Percentiles rank a stretch among this genome's conserved stretches.
phyloP scores from a whole-genome alignment of 2,888 invertebrate species.

The Labia minor region DNA sequence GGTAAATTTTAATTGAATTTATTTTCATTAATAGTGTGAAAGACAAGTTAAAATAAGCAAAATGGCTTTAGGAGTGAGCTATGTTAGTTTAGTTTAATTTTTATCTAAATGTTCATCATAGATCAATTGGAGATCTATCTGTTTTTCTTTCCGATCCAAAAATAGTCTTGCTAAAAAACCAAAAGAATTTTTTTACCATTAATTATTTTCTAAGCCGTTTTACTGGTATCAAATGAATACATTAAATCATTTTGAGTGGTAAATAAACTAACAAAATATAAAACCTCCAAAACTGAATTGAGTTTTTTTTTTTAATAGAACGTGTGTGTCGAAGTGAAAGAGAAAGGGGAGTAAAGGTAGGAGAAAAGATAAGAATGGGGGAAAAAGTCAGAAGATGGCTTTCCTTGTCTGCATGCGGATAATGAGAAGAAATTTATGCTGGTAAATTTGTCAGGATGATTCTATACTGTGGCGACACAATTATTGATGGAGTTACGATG shows the following conservation, averaged over 20 bases:
- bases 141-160: not conserved
- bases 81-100: not conserved
- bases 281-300: too few relatives aligned
- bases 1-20: too few relatives aligned
- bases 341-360: too few relatives aligned
- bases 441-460: not conserved
- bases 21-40: too few relatives aligned
- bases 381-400: too few relatives aligned
- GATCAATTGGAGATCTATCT: not conserved
- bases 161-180: constrained; percentile 1
- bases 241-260: not conserved
- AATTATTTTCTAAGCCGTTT: not conserved
- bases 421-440: not conserved
- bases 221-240: not conserved
- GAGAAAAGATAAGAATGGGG: too few relatives aligned
- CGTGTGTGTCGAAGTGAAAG: too few relatives aligned
- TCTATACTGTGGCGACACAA: not conserved
- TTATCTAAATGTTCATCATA: not conserved
- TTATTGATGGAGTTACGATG: constrained; percentile 13
- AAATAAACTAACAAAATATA: not conserved
- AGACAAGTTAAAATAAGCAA: too few relatives aligned
- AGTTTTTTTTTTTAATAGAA: too few relatives aligned
- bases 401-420: not conserved
- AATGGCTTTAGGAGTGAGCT: too few relatives aligned
- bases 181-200: not conserved